Conservation (phyloP, 2,888 invertebrate species). For the Trimorus sp. region DNA sequence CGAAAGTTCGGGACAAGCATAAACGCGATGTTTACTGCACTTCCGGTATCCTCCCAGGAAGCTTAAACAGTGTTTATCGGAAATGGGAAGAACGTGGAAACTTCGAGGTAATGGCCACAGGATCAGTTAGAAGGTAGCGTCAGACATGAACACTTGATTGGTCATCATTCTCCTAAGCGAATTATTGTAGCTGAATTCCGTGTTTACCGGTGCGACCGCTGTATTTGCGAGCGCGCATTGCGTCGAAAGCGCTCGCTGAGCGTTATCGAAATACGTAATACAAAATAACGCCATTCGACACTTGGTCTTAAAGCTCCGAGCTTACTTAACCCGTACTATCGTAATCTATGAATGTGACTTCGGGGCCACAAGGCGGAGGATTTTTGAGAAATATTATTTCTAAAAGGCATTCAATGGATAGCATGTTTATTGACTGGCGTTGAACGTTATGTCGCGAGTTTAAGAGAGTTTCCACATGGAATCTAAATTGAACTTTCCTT, state of each 20-base stretch:
- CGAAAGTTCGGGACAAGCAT: slow-evolving; percentile 53
- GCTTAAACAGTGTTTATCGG: slow-evolving; percentile 67
- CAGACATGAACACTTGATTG: slow-evolving; percentile 53
- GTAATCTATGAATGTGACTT: slow-evolving; percentile 13
- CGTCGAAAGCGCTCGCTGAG: not conserved
- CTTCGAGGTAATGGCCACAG: slow-evolving; percentile 45
- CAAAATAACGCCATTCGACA: slow-evolving; percentile 24
- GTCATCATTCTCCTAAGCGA: slow-evolving; percentile 49
- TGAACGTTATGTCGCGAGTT: slow-evolving; percentile 27
- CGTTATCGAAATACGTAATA: slow-evolving; percentile 14
- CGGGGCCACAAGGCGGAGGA: slow-evolving; percentile 8
- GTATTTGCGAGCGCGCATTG: slow-evolving; percentile 22
- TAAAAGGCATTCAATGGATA: slow-evolving; percentile 21
- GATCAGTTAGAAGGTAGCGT: slow-evolving; percentile 51
- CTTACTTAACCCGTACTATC: slow-evolving; percentile 23
- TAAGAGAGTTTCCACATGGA: slow-evolving; percentile 15
- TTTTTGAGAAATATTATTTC: slow-evolving; percentile 43
- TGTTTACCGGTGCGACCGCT: slow-evolving; percentile 25
- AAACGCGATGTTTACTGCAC: slow-evolving; percentile 67
- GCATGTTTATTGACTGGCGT: slow-evolving; percentile 36
- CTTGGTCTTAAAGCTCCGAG: not conserved
- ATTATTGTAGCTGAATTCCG: slow-evolving; percentile 46
- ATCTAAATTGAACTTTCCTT: slow-evolving; percentile 23
- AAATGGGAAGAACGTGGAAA: slow-evolving; percentile 58
- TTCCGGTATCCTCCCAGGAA: slow-evolving; percentile 64